Percentiles rank a stretch among this genome's conserved stretches.
Evolutionary conservation across 1,140 invertebrate genomes (phyloP).

Genomic region (Cataglyphis hispanica): DNA sequence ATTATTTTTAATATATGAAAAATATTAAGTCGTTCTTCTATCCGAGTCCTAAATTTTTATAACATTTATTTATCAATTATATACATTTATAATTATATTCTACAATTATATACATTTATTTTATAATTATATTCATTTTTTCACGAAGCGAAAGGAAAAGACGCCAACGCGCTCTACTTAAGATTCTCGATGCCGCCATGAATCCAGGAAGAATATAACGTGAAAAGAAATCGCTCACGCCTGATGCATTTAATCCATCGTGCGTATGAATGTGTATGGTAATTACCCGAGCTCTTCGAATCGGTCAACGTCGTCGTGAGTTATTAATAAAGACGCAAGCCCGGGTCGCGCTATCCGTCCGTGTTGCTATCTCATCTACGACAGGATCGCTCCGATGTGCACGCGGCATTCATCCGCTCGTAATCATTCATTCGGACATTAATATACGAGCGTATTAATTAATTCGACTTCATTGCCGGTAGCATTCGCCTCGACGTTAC

Average conservation of each 20-base stretch:
- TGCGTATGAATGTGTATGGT: constrained; percentile 74
- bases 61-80: neutral
- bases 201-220: constrained; percentile 31
- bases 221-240: constrained; percentile 65
- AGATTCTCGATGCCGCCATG: constrained; percentile 6
- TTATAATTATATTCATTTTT: neutral
- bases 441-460: constrained; percentile 79
- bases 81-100: no score
- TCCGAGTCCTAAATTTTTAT: neutral
- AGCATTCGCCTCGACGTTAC: constrained; percentile 54
- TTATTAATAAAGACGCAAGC: constrained; percentile 84
- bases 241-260: constrained; percentile 63
- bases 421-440: constrained; percentile 81
- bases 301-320: constrained; percentile 82
- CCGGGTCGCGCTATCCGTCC: constrained; percentile 67
- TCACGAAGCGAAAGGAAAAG: neutral
- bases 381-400: constrained; percentile 74
- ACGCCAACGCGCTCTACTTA: neutral
- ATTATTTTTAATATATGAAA: neutral
- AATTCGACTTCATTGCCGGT: constrained; percentile 72
- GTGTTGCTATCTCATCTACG: constrained; percentile 70
- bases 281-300: constrained; percentile 80
- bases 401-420: constrained; percentile 59
- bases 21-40: neutral
- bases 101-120: neutral